Evolutionary conservation across 1,140 invertebrate species (phyloP).

Genomic region (Tachypleus tridentatus): DNA sequence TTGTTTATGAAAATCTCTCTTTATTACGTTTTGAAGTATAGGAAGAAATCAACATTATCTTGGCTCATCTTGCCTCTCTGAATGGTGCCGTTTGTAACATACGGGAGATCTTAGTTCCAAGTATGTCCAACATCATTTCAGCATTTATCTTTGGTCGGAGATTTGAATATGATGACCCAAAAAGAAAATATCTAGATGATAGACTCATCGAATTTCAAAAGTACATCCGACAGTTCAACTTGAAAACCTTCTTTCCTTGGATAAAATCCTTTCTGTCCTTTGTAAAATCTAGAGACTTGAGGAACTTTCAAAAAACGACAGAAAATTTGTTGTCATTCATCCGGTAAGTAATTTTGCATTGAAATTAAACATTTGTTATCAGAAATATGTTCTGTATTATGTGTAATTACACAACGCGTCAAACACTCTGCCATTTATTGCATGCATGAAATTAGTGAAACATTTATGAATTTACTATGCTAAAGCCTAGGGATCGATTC

Average conservation of each 20-base stretch:
- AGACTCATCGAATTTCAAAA: slow-evolving; percentile 50
- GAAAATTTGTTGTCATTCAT: no score
- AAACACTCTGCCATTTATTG: no score
- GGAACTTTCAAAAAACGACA: no score
- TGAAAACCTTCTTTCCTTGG: slow-evolving; percentile 18
- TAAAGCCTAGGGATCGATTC: no score
- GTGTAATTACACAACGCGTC: no score
- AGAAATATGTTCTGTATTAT: no score
- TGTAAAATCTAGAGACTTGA: no score
- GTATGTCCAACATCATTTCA: slow-evolving; percentile 16
- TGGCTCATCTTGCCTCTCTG: slow-evolving; percentile 6
- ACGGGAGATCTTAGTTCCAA: slow-evolving; percentile 5
- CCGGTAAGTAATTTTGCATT: no score
- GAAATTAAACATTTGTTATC: no score
- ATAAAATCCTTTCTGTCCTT: slow-evolving; percentile 27
- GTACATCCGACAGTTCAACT: slow-evolving; percentile 14
- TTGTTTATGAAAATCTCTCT: no score
- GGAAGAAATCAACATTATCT: slow-evolving; percentile 16
- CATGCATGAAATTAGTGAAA: no score
- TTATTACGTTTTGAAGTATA: background rate
- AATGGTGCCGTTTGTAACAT: slow-evolving; percentile 8
- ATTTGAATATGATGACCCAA: slow-evolving; percentile 7
- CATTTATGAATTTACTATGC: no score
- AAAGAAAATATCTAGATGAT: slow-evolving; percentile 14
- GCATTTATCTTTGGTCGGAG: slow-evolving; percentile 13